Percentiles rank a stretch among this genome's conserved stretches.
phyloP scores from a whole-genome alignment of 1,140 invertebrate genomes.

The Eupeodes corollae region DNA sequence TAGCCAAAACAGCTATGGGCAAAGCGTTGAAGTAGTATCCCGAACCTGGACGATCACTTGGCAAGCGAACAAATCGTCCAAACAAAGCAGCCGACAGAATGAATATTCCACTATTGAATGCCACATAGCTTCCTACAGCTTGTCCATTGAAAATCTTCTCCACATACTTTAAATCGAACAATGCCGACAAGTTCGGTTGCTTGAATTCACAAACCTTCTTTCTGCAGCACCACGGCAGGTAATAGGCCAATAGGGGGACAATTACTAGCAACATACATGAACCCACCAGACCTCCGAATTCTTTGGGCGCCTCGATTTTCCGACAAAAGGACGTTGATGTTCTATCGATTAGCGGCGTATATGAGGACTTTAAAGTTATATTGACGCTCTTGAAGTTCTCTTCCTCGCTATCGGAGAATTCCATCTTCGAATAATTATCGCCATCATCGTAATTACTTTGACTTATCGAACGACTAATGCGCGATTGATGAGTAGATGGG shows the following conservation, averaged over 20 bases:
- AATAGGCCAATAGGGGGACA: conserved; percentile 19
- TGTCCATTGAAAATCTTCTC: conserved; percentile 27
- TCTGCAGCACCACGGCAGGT: conserved; percentile 33
- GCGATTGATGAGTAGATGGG: conserved; percentile 12
- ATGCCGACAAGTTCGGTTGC: conserved; percentile 13
- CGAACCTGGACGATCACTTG: conserved; percentile 23
- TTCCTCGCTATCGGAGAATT: conserved; percentile 39
- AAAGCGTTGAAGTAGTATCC: conserved; percentile 39
- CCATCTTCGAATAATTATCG: conserved; percentile 26
- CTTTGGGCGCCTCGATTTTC: conserved; percentile 13
- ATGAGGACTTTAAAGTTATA: conserved; percentile 7
- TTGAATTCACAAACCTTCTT: conserved; percentile 32
- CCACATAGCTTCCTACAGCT: conserved; percentile 23
- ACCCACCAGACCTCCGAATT: conserved; percentile 35
- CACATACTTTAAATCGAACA: conserved; percentile 19
- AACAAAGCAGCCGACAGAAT: conserved; percentile 36
- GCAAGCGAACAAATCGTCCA: conserved; percentile 34
- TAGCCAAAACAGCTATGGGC: conserved; percentile 29
- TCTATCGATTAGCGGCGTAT: neutral
- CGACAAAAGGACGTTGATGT: conserved; percentile 9
- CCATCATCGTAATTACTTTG: conserved; percentile 27
- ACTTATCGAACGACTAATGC: conserved; percentile 25
- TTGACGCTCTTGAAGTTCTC: conserved; percentile 25
- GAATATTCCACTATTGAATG: conserved; percentile 30
- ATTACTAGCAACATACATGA: conserved; percentile 19